Evolutionary conservation across 1,140 invertebrate species (phyloP).

Genomic region (Paramacrobiotus metropolitanus): DNA sequence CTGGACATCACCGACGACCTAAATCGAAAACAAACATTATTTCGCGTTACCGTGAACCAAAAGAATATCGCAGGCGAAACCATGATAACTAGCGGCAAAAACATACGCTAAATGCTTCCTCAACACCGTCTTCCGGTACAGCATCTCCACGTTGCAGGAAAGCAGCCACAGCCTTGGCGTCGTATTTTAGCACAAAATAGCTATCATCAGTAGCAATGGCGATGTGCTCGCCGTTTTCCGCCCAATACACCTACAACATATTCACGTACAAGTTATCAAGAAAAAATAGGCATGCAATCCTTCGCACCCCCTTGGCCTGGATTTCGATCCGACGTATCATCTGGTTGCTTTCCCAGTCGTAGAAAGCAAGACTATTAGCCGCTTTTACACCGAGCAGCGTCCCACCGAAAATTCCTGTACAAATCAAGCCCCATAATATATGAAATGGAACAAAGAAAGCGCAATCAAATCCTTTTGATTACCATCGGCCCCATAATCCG

Average conservation of each 20-base stretch:
- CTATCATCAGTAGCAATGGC: constrained; percentile 84
- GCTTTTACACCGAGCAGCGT: constrained; percentile 79
- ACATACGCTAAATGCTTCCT: constrained; percentile 78
- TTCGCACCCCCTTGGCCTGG: constrained; percentile 44
- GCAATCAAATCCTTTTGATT: constrained; percentile 11
- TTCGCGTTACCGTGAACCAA: background rate
- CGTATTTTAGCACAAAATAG: constrained; percentile 80
- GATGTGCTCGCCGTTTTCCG: constrained; percentile 76
- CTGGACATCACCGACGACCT: constrained; percentile 50
- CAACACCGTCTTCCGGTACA: constrained; percentile 74
- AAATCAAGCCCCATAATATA: constrained; percentile 8
- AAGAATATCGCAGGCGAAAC: background rate
- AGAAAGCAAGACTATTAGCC: constrained; percentile 72
- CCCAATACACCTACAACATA: constrained; percentile 56
- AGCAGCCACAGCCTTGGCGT: constrained; percentile 40
- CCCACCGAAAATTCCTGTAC: constrained; percentile 73
- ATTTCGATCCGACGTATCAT: constrained; percentile 85
- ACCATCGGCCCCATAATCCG: constrained; percentile 83
- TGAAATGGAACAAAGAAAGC: constrained; percentile 3
- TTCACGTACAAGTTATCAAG: constrained; percentile 3
- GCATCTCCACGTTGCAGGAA: constrained; percentile 45
- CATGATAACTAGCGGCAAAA: constrained; percentile 15
- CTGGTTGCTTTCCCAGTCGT: constrained; percentile 86
- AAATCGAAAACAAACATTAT: background rate
- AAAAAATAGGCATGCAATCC: background rate